Conservation (phyloP, 2,113 vertebrate genomes). For the Notarius lentiginosus region DNA sequence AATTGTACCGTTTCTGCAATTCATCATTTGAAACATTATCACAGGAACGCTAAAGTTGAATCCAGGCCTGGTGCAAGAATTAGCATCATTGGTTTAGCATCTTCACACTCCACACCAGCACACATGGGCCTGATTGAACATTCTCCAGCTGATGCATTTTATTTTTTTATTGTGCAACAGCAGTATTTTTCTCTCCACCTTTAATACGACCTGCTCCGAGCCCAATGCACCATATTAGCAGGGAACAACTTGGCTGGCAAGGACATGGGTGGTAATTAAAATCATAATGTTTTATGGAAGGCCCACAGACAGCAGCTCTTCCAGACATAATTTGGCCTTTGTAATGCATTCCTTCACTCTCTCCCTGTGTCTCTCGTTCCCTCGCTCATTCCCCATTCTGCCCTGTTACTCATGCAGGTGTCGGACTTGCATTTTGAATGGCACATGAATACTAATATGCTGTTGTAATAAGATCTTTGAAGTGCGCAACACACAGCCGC, state of each 20-base stretch:
- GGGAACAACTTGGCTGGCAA: constrained; percentile 27
- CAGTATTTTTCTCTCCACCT: not conserved
- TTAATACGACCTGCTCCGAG: not conserved
- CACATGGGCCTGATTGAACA: not conserved
- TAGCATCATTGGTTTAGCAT: not conserved
- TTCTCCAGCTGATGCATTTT: not conserved
- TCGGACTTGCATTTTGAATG: constrained; percentile 70
- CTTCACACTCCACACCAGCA: not conserved
- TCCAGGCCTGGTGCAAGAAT: not conserved
- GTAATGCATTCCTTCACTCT: constrained; percentile 66
- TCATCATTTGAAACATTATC: not conserved
- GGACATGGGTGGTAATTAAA: constrained; percentile 59
- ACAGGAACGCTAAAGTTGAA: not conserved
- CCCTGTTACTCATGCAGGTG: constrained; percentile 77
- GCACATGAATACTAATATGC: constrained; percentile 79
- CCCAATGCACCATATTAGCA: constrained; percentile 25
- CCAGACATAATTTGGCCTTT: constrained; percentile 49
- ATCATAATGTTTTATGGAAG: constrained; percentile 56
- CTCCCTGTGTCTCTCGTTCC: constrained; percentile 42
- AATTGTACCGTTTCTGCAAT: not conserved
- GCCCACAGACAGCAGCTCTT: constrained; percentile 51
- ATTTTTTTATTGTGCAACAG: not conserved
- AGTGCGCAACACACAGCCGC: constrained; percentile 75
- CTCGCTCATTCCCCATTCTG: constrained; percentile 67
- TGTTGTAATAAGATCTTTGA: constrained; percentile 78